phyloP scores from a whole-genome alignment of 2,797 vertebrate genomes.

The Heterohyrax brucei region DNA sequence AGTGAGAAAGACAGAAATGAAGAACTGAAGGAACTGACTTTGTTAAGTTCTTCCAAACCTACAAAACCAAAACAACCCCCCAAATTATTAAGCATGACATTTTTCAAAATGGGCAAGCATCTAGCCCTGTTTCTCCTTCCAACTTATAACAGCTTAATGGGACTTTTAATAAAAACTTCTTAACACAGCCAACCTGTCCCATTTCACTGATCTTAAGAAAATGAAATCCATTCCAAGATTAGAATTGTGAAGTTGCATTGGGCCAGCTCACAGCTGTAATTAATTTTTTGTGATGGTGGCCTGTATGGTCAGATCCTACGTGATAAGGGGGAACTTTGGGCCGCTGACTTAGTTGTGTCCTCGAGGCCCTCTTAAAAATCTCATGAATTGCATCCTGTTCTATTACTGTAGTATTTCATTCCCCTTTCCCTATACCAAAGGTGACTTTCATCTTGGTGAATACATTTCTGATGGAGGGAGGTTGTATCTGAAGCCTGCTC shows the following conservation, averaged over 20 bases:
- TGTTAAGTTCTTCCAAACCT: constrained; percentile 53
- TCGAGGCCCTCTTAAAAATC: constrained; percentile 43
- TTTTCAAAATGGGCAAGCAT: constrained; percentile 66
- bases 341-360: constrained; percentile 54
- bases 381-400: constrained; percentile 33
- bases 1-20: constrained; percentile 4
- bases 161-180: constrained; percentile 76
- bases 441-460: constrained; percentile 37
- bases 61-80: background rate
- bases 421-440: background rate
- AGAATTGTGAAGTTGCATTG: constrained; percentile 43
- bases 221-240: constrained; percentile 70
- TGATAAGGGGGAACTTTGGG: constrained; percentile 27
- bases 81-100: constrained; percentile 22
- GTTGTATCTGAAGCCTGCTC: background rate
- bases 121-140: constrained; percentile 68
- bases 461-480: background rate
- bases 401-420: constrained; percentile 61
- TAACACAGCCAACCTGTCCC: constrained; percentile 51
- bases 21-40: constrained; percentile 38
- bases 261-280: constrained; percentile 62
- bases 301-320: background rate
- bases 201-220: constrained; percentile 75
- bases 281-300: constrained; percentile 56
- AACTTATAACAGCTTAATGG: constrained; percentile 70